Evolutionary conservation across 2,797 vertebrate species (phyloP), one percentile per base, ranked within the genome.

Genomic region (Pelochelys cantorii): DNA sequence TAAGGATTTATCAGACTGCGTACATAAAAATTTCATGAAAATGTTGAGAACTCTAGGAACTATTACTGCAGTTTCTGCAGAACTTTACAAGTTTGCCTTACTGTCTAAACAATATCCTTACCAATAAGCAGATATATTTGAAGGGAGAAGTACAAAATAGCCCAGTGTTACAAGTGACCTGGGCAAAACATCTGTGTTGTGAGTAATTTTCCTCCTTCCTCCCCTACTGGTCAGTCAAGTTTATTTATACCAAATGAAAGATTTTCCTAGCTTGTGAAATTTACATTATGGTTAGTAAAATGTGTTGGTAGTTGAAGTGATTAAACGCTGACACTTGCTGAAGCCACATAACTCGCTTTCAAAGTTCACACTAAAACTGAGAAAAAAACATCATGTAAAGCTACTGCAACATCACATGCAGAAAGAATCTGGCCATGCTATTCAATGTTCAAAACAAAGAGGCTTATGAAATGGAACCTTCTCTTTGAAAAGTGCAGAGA

Each of bases 391-490:
- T 29, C n/a, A 12, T 3, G 22, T 42, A 56, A 54, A 68, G 1
- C 88, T 74, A 31, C 80, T 92, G 87, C 88, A 85, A 95, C 87
- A 86, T 83, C 89, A 29, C 79, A 92, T 81, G 57, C 77, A 31
- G 34, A 57, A 80, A 62, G 53, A 59, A 92, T 81, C 86, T 77
- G 86, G 68, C 65, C 78, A 65, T 85, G 71, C 53, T 87, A 84
- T 85, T 84, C 84, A 97, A 85, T 81, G 82, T 83, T 90, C 84
- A 89, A 96, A 97, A 97, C 97, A 98, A 97, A 97, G 96, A 90
- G 93, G 86, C 91, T 82, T 81, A 89, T 88, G 97, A 97, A 97
- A 97, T 62, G 77, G 3, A 95, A 91, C 56, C 34, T 82, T 95
- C 82, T 90, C 42, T 42, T 83, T 95, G 57, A 95, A 74, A 90